Evolutionary conservation across 2,113 vertebrate genomes (phyloP), one percentile per base, ranked within the genome.

Genomic region (Chaetura pelagica): DNA sequence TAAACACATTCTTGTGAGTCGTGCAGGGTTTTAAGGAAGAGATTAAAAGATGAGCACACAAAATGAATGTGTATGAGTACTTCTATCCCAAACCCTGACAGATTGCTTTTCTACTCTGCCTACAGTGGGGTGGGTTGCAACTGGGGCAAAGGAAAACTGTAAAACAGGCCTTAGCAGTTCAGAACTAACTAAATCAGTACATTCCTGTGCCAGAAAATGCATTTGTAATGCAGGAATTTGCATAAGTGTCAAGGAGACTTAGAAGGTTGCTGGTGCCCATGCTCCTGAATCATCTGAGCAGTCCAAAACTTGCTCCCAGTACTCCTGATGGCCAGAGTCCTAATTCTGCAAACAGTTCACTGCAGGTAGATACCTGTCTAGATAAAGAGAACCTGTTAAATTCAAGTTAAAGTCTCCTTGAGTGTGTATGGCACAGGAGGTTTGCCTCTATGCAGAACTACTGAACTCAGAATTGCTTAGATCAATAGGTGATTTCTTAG

Each of bases 1-100:
- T 94, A 90, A 94, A 95, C 52, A 79, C 57, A 89, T 89, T 77
- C 57, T 67, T 24, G 57, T 81, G 68, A 49, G 80, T 62, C 0
- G 18, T 79, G 58, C 69, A 52, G 19, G 12, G 57, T 80, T 97
- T 92, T 84, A 89, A 95, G 76, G 77, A 94, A 95, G 42, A 94
- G 49, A 90, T 81, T 82, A 97, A 95, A 94, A 93, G 67, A 94
- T 64, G 90, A 91, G 72, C 62, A 58, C 54, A 78, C 73, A 81
- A 49, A 75, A 75, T 86, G n/a, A 38, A 30, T 68, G 78, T n/a
- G 62, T 78, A 69, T 54, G n/a, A 62, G 42, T 85, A 63, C n/a
- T 84, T 94, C 79, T 83, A 78, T 29, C 17, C 11, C 35, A 76
- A 66, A 46, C 19, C 22, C 76, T 71, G 88, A 82, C 29, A 84